A percentile compares a stretch with the other conserved stretches of the same genome.
These are phyloP conservation scores for Thunnus maccoyii DNA, from an alignment of 2,113 vertebrate genomes.

Conservation along the genomic window DNA sequence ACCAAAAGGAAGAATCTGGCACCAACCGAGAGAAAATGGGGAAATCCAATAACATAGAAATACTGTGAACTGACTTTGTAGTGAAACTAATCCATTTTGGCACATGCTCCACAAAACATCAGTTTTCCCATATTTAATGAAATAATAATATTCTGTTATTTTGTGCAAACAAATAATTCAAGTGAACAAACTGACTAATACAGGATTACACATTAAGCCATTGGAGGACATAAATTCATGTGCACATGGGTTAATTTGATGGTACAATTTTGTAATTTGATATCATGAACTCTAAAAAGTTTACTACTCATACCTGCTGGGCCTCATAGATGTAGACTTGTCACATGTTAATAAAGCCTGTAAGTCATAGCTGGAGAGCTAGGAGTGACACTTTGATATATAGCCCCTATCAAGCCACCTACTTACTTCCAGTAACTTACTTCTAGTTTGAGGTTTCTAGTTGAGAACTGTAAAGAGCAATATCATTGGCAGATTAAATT, in stretches of 20 bases:
- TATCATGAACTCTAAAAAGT: not conserved
- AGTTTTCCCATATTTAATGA: not conserved
- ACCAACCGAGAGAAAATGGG: not conserved
- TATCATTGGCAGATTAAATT: not conserved
- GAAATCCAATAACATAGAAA: not conserved
- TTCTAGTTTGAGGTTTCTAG: not conserved
- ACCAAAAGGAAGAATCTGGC: not conserved
- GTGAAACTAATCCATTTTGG: not conserved
- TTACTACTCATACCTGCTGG: not conserved
- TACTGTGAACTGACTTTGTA: not conserved
- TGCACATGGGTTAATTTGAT: not conserved
- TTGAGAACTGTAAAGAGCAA: not conserved
- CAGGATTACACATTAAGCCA: not conserved
- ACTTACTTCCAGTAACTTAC: not conserved
- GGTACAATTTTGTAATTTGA: not conserved
- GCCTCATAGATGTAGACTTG: not conserved
- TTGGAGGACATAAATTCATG: not conserved
- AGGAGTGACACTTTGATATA: constrained; percentile 9
- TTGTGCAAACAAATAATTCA: constrained; percentile 13
- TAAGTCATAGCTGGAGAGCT: not conserved
- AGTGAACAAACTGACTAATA: not conserved
- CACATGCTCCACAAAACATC: not conserved
- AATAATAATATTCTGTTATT: constrained; percentile 10
- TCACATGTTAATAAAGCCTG: constrained; percentile 5
- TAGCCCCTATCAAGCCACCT: not conserved